Percentiles rank a stretch among this genome's conserved stretches.
Conservation (phyloP, 2,113 vertebrate species). For the Clarias gariepinus region DNA sequence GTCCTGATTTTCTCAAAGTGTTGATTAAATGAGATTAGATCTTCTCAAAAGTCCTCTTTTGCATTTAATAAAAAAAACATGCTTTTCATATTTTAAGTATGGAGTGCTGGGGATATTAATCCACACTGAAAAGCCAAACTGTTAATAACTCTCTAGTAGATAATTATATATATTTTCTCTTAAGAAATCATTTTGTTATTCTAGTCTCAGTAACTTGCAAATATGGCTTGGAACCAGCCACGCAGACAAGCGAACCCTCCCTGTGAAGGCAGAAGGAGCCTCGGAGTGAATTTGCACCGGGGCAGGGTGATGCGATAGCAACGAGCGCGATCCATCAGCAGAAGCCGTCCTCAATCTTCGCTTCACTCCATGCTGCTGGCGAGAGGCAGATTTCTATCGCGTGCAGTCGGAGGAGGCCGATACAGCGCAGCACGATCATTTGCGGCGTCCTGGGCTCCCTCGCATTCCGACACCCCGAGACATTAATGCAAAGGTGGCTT, state of each 20-base stretch:
- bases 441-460: neutral
- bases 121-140: too few species aligned
- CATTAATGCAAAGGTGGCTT: conserved; percentile 2
- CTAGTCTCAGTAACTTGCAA: neutral
- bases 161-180: neutral
- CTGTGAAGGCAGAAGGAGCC: neutral
- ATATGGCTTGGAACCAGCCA: neutral
- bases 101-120: neutral
- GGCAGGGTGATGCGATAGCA: conserved; percentile 29
- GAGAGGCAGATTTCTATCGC: conserved; percentile 51
- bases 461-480: neutral
- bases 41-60: too few species aligned
- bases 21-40: conserved; percentile 43
- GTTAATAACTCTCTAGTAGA: neutral
- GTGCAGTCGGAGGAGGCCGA: conserved; percentile 40
- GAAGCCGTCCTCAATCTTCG: conserved; percentile 21
- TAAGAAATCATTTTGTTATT: neutral
- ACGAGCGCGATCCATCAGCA: conserved; percentile 30
- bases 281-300: conserved; percentile 47
- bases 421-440: conserved; percentile 48
- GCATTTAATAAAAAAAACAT: neutral
- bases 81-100: neutral
- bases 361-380: conserved; percentile 14
- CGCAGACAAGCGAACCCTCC: neutral
- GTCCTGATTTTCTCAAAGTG: conserved; percentile 61